phyloP scores from a whole-genome alignment of 1,140 invertebrate genomes.

The Tetragonula clypearis region DNA sequence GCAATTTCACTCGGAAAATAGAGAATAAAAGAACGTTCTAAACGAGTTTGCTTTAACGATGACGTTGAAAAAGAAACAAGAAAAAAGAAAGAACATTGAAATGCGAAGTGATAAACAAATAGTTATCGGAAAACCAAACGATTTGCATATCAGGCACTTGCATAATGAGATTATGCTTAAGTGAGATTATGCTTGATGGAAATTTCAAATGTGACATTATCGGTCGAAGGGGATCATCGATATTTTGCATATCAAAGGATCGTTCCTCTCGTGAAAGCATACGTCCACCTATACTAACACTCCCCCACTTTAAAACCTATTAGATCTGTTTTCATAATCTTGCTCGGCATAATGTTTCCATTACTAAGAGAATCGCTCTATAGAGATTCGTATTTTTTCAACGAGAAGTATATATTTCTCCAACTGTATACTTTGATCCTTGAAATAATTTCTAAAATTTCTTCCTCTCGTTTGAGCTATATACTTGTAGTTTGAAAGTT shows the following conservation, averaged over 20 bases:
- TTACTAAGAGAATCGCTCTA: not conserved
- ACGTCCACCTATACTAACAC: conserved; percentile 38
- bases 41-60: not conserved
- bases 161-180: conserved; percentile 76
- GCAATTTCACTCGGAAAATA: not conserved
- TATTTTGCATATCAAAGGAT: conserved; percentile 76
- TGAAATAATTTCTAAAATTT: not conserved
- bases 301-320: conserved; percentile 50
- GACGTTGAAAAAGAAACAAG: not conserved
- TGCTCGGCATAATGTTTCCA: not conserved
- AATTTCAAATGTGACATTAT: conserved; percentile 76
- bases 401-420: not conserved
- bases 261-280: conserved; percentile 48
- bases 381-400: not conserved
- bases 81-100: not conserved
- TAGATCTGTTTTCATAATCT: conserved; percentile 7
- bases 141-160: conserved; percentile 71
- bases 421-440: not conserved
- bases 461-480: not conserved
- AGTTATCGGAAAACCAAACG: conserved; percentile 42
- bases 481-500: not conserved
- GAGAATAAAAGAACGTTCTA: not conserved
- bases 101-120: not conserved
- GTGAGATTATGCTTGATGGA: conserved; percentile 78
- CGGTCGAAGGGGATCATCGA: conserved; percentile 55